These are phyloP conservation scores for Dendrocincla tyrannina DNA, from an alignment of 2,797 vertebrate species.

Conservation along the genomic window DNA sequence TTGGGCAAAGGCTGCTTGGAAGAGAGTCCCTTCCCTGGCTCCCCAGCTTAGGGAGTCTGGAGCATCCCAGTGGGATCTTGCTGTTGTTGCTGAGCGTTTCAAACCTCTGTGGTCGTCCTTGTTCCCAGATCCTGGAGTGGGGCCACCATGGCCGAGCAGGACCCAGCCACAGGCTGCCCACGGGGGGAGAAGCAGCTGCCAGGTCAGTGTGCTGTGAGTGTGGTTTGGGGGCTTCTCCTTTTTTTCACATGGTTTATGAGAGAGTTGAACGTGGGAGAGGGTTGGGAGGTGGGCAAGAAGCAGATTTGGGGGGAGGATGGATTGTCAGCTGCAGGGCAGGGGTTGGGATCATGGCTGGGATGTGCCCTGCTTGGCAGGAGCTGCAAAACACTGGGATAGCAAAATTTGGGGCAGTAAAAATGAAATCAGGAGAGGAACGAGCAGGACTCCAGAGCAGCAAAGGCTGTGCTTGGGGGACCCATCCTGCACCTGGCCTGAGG, in stretches of 20 bases:
- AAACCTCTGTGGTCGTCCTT: neutral
- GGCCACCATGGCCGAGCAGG: constrained; percentile 11
- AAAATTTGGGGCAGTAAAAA: neutral
- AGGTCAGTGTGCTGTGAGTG: neutral
- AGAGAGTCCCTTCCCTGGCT: neutral
- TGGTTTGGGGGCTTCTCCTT: accelerated
- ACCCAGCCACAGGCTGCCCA: neutral
- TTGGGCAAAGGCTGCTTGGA: accelerated
- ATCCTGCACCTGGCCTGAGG: neutral
- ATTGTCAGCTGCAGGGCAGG: neutral
- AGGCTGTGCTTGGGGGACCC: neutral
- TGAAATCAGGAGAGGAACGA: accelerated
- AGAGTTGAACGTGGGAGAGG: neutral
- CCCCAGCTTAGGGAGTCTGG: neutral
- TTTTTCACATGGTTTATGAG: neutral
- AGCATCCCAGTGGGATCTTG: accelerated
- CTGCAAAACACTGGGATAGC: neutral
- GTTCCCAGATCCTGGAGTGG: neutral
- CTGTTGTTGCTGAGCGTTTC: accelerated
- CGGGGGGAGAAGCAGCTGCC: neutral
- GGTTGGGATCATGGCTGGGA: neutral
- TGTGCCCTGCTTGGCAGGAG: neutral
- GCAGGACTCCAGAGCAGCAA: accelerated
- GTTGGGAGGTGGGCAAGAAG: neutral
- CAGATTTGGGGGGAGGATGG: neutral